These are phyloP conservation scores for Cataglyphis livida DNA, from an alignment of 2,888 invertebrate genomes.

Conservation along the genomic window DNA sequence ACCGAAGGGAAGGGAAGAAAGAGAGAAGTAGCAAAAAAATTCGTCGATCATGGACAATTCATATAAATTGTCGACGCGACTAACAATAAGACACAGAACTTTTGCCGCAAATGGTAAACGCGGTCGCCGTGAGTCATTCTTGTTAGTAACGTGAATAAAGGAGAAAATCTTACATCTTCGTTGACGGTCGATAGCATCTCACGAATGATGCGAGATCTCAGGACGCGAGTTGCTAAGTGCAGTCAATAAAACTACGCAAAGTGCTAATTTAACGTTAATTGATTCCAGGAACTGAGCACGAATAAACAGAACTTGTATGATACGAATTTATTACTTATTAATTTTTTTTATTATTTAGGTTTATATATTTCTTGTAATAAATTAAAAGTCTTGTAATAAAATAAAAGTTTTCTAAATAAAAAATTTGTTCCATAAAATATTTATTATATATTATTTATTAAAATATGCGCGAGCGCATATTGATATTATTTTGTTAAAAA, in stretches of 20 bases:
- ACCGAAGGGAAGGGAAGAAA: slow-evolving; percentile 8
- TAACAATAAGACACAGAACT: slow-evolving; percentile 52
- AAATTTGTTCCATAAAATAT: neutral
- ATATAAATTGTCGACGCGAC: slow-evolving; percentile 73
- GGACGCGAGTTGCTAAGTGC: neutral
- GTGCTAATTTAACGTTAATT: neutral
- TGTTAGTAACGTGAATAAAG: slow-evolving; percentile 62
- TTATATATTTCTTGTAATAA: neutral
- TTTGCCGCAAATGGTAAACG: slow-evolving; percentile 78
- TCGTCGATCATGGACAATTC: slow-evolving; percentile 70
- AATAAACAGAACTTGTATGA: neutral
- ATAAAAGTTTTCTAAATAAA: neutral
- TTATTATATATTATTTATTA: too few relatives aligned
- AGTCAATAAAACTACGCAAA: neutral
- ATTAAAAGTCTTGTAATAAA: neutral
- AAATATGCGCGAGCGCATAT: neutral
- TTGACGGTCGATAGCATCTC: slow-evolving; percentile 9
- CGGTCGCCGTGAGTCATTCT: slow-evolving; percentile 78
- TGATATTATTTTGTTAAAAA: neutral
- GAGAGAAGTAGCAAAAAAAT: slow-evolving; percentile 33
- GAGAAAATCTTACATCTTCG: slow-evolving; percentile 19
- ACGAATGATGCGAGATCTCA: neutral
- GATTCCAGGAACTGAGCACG: neutral
- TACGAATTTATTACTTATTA: neutral
- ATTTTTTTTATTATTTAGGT: neutral